A percentile compares a stretch with the other conserved stretches of the same genome.
Conservation (phyloP, 2,113 vertebrate genomes). For the Paramisgurnus dabryanus region DNA sequence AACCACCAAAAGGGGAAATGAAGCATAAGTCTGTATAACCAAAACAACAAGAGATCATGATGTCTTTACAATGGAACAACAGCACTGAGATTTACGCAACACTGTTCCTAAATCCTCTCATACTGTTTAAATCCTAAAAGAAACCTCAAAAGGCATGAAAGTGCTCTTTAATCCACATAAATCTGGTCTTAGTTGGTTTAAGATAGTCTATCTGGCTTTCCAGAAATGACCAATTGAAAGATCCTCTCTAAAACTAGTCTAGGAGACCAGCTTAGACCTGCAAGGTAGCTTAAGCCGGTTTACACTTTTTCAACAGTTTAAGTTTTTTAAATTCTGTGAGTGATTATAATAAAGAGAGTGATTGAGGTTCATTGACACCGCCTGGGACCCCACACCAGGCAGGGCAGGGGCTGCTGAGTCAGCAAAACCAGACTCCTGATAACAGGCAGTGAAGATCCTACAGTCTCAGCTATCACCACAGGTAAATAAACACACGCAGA, state of each 20-base stretch:
- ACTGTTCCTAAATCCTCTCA: slow-evolving; percentile 19
- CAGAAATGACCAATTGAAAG: no score
- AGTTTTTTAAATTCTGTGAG: background rate
- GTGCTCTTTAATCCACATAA: no score
- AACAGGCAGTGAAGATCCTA: slow-evolving; percentile 10
- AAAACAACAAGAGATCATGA: slow-evolving; percentile 12
- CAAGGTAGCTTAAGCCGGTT: no score
- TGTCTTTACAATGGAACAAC: slow-evolving; percentile 14
- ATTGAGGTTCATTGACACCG: background rate
- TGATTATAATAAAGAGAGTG: background rate
- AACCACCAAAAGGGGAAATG: slow-evolving; percentile 23
- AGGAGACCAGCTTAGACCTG: no score
- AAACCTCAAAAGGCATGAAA: background rate
- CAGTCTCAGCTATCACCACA: slow-evolving; percentile 26
- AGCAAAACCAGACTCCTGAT: slow-evolving; percentile 14
- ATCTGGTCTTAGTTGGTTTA: no score
- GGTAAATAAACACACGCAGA: slow-evolving; percentile 41
- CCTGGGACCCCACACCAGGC: background rate
- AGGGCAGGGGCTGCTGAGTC: slow-evolving; percentile 31
- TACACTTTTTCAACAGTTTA: no score
- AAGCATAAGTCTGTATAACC: slow-evolving; percentile 22
- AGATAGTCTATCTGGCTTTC: no score
- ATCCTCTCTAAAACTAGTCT: no score
- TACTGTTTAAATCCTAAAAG: background rate
- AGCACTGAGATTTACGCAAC: background rate